Conservation (phyloP, 2,797 vertebrate genomes). For the Mormyrops boulengeri region DNA sequence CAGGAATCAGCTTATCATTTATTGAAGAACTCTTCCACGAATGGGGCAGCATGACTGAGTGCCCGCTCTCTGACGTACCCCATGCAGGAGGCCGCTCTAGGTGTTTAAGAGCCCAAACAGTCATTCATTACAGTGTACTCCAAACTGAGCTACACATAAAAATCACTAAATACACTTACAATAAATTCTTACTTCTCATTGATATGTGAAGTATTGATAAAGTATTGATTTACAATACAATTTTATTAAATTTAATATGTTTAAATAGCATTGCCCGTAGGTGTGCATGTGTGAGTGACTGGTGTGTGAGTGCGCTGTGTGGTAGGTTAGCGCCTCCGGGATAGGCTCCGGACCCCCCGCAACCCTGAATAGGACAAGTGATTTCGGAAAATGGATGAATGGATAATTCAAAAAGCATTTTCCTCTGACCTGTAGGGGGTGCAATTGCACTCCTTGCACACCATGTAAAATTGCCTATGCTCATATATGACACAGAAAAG, state of each 20-base stretch:
- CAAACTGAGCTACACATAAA: not conserved
- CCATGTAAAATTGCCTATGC: not conserved
- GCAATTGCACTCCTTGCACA: not conserved
- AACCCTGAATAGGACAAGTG: not conserved
- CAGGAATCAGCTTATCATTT: not conserved
- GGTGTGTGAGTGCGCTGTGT: not conserved
- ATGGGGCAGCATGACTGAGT: not conserved
- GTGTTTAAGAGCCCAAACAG: not conserved
- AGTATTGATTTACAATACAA: not conserved
- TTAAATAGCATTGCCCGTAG: not conserved
- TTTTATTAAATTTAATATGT: not conserved
- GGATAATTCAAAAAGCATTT: not conserved
- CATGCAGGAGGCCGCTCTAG: not conserved
- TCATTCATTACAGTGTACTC: not conserved
- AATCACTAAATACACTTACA: not conserved
- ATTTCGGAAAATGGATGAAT: not conserved
- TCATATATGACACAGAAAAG: not conserved
- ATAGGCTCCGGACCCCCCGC: not conserved
- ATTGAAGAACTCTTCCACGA: not conserved
- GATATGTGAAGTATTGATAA: not conserved
- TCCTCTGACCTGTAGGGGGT: not conserved
- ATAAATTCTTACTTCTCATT: not conserved
- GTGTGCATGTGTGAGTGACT: not conserved
- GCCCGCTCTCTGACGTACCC: not conserved
- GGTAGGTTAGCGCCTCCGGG: not conserved